Base-by-base conservation (phyloP, 2,888 invertebrate species). In the Drosophila antonietae region DNA sequence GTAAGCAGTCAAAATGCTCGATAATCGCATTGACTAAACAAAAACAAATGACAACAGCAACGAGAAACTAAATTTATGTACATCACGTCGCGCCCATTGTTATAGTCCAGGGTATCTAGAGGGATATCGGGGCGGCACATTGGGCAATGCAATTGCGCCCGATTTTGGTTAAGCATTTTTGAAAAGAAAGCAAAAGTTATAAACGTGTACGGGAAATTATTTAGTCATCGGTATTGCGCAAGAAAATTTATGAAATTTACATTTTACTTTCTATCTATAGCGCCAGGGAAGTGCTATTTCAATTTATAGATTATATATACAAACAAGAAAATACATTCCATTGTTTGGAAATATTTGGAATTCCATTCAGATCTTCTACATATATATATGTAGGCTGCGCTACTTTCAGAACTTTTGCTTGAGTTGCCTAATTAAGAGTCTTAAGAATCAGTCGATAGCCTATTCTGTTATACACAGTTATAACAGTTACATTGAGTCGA, bases 111-210 rank as follows among this genome's bases (percentile, higher is more conserved):
- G 52, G 52, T 37, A 53, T 35, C 20, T n/a, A 28, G 20, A 4
- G 23, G 44, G n/a, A 53, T 53, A 33, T 33, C 12, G 49, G 35
- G 18, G 53, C 41, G 58, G 31, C 23, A 37, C 20, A 31, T 12
- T n/a, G n/a, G n/a, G n/a, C 49, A 31, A 51, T 31, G 43, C 31
- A n/a, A n/a, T n/a, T 37, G 58, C 58, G n/a, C 18, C 62, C 52
- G 15, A 35, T 55, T 73, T 61, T 35, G 65, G 67, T 10, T 18
- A 20, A 49, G 55, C 74, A 82, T 81, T 80, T 74, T 79, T 75
- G 51, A 2, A 77, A 77, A 80, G 81, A 81, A 81, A 81, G 80
- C 74, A 81, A 81, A 82, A 81, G 81, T 78, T n/a, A 70, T 43
- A 9, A 60, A 14, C 5, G 4, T 41, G 60, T 65, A 70, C 35